Conservation (phyloP, 2,797 vertebrate genomes). For the Triplophysa bombifrons region DNA sequence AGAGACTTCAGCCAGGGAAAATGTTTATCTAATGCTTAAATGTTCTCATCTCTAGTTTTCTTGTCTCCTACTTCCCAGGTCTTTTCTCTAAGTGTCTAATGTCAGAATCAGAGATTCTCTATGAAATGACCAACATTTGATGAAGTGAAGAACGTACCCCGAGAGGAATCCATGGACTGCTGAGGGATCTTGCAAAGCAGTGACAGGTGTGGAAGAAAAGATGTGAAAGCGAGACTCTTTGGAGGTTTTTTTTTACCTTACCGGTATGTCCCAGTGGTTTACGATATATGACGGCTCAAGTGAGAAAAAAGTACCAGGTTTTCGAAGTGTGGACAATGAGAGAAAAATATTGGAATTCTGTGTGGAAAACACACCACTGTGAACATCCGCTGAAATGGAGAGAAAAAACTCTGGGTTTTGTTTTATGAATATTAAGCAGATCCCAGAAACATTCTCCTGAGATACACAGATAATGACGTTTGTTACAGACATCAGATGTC, state of each 20-base stretch:
- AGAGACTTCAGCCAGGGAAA: background rate
- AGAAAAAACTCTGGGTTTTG: constrained; percentile 5
- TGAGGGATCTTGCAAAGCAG: constrained; percentile 12
- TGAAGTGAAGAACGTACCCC: constrained; percentile 6
- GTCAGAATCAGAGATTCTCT: background rate
- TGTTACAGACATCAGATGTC: constrained; percentile 54
- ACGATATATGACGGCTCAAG: constrained; percentile 2
- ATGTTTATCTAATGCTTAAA: background rate
- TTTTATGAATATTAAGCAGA: constrained; percentile 56
- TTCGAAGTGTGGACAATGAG: constrained; percentile 22
- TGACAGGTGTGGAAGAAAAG: constrained; percentile 21
- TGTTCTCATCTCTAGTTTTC: background rate
- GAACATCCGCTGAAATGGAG: constrained; percentile 37
- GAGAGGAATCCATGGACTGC: background rate
- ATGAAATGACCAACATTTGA: constrained; percentile 14
- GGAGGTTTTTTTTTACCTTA: constrained; percentile 1
- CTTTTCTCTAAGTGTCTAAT: background rate
- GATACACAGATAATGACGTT: constrained; percentile 58
- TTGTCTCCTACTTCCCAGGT: background rate
- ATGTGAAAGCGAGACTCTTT: constrained; percentile 13
- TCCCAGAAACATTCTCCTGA: constrained; percentile 54
- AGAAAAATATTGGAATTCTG: background rate
- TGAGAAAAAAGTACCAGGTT: constrained; percentile 31
- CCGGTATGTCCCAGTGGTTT: constrained; percentile 16
- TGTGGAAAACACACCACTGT: constrained; percentile 1